Base-by-base conservation (phyloP, 1,140 invertebrate species). In the Conus betulinus region DNA sequence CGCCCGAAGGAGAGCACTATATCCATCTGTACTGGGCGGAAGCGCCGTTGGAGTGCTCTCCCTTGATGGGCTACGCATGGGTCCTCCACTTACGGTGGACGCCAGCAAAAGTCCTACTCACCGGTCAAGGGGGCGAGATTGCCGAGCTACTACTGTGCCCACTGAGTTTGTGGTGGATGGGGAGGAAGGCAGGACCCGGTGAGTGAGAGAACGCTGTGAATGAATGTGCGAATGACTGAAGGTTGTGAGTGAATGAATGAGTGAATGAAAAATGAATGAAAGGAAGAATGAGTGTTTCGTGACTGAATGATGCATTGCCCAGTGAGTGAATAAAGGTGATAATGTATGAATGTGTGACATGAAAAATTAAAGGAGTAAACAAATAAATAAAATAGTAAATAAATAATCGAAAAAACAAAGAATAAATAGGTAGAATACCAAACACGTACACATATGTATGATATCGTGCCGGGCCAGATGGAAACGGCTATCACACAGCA, bases 101-200 rank as follows among this genome's bases (percentile, higher is more conserved):
- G 90, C 92, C 85, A 93, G 90, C 23, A n/a, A 93, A 93, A 81
- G 94, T 95, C 52, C 74, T 92, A 20, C 82, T 99, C 0, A 97
- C 97, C 67, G 99, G 99, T 6, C 96, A 97, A 89, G 99, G 99
- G 0, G 95, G 99, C 25, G 97, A 98, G n/a, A 96, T 97, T 87
- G 97, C n/a, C 96, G 97, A 93, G 97, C n/a, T n/a, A n/a, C 98
- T 91, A 97, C 97, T 20, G 97, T 99, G 93, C 97, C 97, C 89
- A 97, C 98, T 3, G 97, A 98, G 93, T 99, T 99, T 94, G 98
- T 98, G 25, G 98, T 99, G 88, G 98, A 99, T 95, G 99, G 98
- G n/a, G 5, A 98, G 97, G 60, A 97, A 98, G 57, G 95, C 95
- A 76, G 95, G 94, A 25, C 92, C 92, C 87, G 95, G 95, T 86